A percentile compares a stretch with the other conserved stretches of the same genome.
Conservation (phyloP, 1,140 invertebrate species). For the Sminthurides bifidus region DNA sequence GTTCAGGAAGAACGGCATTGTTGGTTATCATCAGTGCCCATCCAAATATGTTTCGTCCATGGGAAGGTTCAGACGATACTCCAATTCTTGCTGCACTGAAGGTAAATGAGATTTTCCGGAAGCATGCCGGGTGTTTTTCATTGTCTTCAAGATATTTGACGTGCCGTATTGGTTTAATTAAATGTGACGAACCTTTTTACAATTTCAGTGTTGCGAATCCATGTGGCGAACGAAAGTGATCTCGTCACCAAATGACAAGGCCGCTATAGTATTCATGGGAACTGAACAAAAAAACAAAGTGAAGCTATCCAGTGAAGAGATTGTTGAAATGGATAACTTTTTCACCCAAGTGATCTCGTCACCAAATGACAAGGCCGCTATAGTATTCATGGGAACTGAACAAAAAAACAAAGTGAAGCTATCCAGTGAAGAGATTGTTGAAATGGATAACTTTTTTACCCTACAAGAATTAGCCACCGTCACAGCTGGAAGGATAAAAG, state of each 20-base stretch:
- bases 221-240: conserved; percentile 19
- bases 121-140: not conserved
- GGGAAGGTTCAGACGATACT: conserved; percentile 3
- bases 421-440: conserved; percentile 6
- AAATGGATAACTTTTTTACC: conserved; percentile 13
- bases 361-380: conserved; percentile 14
- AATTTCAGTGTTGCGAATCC: conserved; percentile 17
- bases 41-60: conserved; percentile 24
- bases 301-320: too few species aligned
- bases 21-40: conserved; percentile 15
- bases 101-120: conserved; percentile 10
- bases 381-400: conserved; percentile 20
- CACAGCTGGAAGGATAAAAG: conserved; percentile 15
- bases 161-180: not conserved
- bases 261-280: conserved; percentile 17
- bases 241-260: conserved; percentile 12
- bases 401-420: too few species aligned
- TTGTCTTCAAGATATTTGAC: not conserved
- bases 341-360: conserved; percentile 17
- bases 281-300: too few species aligned
- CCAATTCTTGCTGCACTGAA: conserved; percentile 18
- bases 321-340: too few species aligned
- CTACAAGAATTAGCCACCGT: conserved; percentile 18
- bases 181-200: not conserved
- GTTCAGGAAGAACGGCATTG: not conserved